Percentiles rank a stretch among this genome's conserved stretches.
These are phyloP conservation scores for Tenualosa ilisha DNA, from an alignment of 2,797 vertebrate species.

Conservation along the genomic window DNA sequence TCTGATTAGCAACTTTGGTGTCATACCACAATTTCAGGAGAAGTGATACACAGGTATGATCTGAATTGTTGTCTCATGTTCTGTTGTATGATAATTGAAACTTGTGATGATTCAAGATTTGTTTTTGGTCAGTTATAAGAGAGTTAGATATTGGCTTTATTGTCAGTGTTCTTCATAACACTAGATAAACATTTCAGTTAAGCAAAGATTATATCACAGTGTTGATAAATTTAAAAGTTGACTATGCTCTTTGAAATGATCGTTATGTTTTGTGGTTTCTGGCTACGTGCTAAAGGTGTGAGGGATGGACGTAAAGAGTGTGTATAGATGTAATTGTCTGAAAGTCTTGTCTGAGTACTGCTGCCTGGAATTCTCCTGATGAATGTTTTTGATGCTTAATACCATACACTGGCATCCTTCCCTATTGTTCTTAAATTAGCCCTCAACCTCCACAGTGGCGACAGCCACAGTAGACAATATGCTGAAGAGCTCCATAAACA, in stretches of 20 bases:
- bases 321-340: neutral
- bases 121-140: neutral
- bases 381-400: neutral
- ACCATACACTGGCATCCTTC: slow-evolving; percentile 22
- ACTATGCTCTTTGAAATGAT: too few relatives aligned
- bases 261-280: neutral
- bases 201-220: neutral
- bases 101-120: neutral
- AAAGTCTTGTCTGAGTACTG: neutral
- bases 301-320: neutral
- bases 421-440: slow-evolving; percentile 44
- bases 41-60: neutral
- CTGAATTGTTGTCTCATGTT: neutral
- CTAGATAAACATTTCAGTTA: too few relatives aligned
- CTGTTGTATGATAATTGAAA: neutral
- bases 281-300: neutral
- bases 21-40: neutral
- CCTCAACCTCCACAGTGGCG: neutral
- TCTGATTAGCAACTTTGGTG: neutral
- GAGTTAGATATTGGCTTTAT: neutral
- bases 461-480: slow-evolving; percentile 20
- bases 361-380: slow-evolving; percentile 14
- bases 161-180: neutral
- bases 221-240: neutral
- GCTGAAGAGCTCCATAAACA: slow-evolving; percentile 15